Percentiles rank a stretch among this genome's conserved stretches.
phyloP scores from a whole-genome alignment of 2,888 invertebrate species.

The Gisinianus flammeolus region DNA sequence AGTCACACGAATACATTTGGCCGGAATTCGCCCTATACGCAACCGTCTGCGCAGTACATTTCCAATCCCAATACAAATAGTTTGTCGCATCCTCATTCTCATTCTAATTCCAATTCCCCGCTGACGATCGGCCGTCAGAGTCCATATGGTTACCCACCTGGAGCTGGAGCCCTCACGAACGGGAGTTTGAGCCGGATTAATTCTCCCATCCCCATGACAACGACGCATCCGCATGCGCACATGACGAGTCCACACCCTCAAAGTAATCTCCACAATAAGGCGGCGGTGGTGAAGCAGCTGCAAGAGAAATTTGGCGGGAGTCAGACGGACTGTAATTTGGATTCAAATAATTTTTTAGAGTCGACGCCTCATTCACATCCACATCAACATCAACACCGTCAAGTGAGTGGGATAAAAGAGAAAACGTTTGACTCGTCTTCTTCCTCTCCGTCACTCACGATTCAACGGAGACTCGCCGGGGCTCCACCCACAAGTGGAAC shows the following conservation, averaged over 20 bases:
- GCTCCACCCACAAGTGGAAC: no score
- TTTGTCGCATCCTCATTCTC: no score
- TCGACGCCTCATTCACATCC: neutral
- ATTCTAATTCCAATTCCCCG: no score
- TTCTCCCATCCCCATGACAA: neutral
- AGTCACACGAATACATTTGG: neutral
- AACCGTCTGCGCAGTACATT: neutral
- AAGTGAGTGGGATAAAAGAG: no score
- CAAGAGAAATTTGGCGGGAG: conserved; percentile 51
- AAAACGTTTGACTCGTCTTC: no score
- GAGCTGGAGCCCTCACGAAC: neutral
- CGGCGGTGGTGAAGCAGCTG: conserved; percentile 51
- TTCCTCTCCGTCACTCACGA: no score
- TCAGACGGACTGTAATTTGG: conserved; percentile 15
- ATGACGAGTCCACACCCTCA: neutral
- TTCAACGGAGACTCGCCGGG: neutral
- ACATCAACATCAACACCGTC: neutral
- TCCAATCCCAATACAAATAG: no score
- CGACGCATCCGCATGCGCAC: neutral
- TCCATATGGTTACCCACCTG: neutral
- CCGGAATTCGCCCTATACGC: neutral
- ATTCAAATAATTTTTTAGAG: conserved; percentile 33
- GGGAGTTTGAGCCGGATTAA: neutral
- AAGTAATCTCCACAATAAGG: conserved; percentile 36
- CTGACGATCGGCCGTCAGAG: neutral